Evolutionary conservation across 1,140 invertebrate species (phyloP).

Genomic region (Hypothenemus hampei): DNA sequence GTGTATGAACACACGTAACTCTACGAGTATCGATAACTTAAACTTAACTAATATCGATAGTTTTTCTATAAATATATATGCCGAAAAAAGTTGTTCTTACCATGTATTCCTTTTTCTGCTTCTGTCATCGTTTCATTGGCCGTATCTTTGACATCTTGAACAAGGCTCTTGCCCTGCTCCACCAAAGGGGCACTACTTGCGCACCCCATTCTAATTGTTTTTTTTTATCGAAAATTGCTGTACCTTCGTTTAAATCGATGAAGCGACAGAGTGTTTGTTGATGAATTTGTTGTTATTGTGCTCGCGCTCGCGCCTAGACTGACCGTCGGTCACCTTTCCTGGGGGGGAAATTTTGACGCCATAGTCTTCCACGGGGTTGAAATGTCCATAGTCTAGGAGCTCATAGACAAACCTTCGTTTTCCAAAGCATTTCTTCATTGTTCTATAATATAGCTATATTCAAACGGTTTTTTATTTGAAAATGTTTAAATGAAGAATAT

Average conservation of each 20-base stretch:
- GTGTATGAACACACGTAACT: no score
- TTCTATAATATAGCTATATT: no score
- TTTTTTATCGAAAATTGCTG: not conserved
- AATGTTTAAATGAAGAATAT: not conserved
- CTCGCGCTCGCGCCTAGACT: constrained; percentile 8
- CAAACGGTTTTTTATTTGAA: not conserved
- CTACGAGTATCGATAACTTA: not conserved
- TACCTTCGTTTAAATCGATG: not conserved
- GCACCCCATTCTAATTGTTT: constrained; percentile 37
- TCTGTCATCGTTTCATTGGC: constrained; percentile 35
- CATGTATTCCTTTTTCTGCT: constrained; percentile 37
- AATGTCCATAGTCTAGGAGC: not conserved
- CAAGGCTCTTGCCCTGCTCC: constrained; percentile 39
- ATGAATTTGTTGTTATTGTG: constrained; percentile 4
- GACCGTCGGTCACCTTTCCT: constrained; percentile 22
- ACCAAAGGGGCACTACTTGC: constrained; percentile 43
- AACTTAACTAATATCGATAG: not conserved
- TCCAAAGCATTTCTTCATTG: no score
- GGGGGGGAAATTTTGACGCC: constrained; percentile 2
- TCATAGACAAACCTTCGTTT: no score
- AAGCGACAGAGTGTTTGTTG: not conserved
- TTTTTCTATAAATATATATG: not conserved
- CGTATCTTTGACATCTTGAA: constrained; percentile 38
- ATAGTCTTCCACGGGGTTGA: not conserved
- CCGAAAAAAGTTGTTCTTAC: constrained; percentile 25